Conservation (phyloP, 2,113 vertebrate species). For the Orycteropus afer region DNA sequence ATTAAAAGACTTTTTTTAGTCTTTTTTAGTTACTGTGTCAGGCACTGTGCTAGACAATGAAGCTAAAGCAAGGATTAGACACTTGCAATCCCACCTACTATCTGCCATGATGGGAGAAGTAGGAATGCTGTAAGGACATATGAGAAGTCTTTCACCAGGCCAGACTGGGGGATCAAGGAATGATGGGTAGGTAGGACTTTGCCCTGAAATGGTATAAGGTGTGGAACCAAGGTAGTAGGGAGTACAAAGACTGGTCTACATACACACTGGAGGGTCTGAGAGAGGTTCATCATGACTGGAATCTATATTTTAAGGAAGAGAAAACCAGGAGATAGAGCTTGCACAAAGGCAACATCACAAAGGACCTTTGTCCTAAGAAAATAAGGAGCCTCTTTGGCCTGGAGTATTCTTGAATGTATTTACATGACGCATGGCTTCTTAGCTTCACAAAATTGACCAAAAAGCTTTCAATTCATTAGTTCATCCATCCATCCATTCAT, state of each 20-base stretch:
- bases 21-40: not conserved
- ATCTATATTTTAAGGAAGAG: not conserved
- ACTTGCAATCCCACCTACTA: not conserved
- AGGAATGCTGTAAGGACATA: rapidly evolving
- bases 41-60: not conserved
- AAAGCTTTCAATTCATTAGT: not conserved
- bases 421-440: not conserved
- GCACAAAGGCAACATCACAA: not conserved
- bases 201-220: not conserved
- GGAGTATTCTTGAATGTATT: not conserved
- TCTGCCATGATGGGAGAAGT: no score
- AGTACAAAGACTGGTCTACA: not conserved
- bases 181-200: not conserved
- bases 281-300: not conserved
- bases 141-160: not conserved
- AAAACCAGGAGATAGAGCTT: not conserved
- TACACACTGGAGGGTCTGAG: not conserved
- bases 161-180: not conserved
- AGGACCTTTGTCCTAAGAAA: not conserved
- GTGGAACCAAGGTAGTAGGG: rapidly evolving
- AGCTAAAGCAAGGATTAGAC: not conserved
- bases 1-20: not conserved
- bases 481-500: no score
- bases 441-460: not conserved
- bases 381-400: not conserved